Evolutionary conservation across 2,797 vertebrate genomes (phyloP), one percentile per base, ranked within the genome.

Genomic region (Sebastes hubbsi): DNA sequence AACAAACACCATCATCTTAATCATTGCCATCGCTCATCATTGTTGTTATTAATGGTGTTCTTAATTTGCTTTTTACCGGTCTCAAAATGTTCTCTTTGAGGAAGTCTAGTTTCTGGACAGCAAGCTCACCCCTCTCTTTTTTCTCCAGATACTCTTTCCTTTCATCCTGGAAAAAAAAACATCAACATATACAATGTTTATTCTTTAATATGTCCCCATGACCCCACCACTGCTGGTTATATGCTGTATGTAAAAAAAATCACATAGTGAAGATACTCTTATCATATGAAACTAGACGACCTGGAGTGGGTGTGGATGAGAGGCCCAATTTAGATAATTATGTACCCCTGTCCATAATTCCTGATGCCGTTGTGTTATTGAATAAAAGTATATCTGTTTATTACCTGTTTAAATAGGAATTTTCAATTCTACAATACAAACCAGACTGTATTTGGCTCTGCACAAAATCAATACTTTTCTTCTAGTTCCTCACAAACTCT

Each of bases 91-190:
- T 94, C 34, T 95, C 83, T 76, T 93, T 96, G 6, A 98, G 90
- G 24, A 83, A 91, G 58, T 92, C 91, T 4, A 91, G 89, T 90
- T 92, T 97, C 92, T 99, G 97, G 29, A 90, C 64, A 4, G 94
- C 58, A 18, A 99, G 97, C 36, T 98, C 95, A 6, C 98, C 98
- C 76, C 87, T 94, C 8, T 96, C 95, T 80, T 93, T 96, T 88
- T 90, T 97, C 11, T 82, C 85, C 75, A 97, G 69, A 69, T 97
- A 98, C 46, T 97, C 94, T 87, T 86, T 96, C 83, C 96, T 55
- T 25, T 76, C 60, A 1, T 97, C 97, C 98, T 99, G 90, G 30
- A 83, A 75, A 87, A 38, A 38, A 25, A 56, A 63, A 73, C 4
- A 59, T 46, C 0, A 64, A 20, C 4, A 66, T 24, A 42, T 7